These are phyloP conservation scores for Cetoscarus ocellatus DNA, from an alignment of 2,797 vertebrate species.

Conservation along the genomic window DNA sequence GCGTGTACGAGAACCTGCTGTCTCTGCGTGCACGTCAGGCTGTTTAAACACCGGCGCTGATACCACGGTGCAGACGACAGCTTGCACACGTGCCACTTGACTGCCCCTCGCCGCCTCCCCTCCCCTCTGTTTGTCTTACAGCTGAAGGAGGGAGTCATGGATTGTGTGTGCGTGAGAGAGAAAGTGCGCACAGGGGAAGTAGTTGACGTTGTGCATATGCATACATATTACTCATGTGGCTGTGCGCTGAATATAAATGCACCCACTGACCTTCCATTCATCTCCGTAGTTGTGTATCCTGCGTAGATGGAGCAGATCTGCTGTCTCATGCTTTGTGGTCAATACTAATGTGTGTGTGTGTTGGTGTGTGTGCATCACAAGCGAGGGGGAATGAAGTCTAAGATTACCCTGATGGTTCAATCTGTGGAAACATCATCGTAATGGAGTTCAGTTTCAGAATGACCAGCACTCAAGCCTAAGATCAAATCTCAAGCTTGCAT, in stretches of 20 bases:
- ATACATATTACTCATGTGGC: conserved; percentile 53
- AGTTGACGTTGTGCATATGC: conserved; percentile 62
- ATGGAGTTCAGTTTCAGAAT: conserved; percentile 43
- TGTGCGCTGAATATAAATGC: conserved; percentile 65
- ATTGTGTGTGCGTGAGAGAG: conserved; percentile 21
- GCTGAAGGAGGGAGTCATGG: conserved; percentile 53
- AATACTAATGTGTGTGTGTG: conserved; percentile 46
- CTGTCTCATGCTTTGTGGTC: conserved; percentile 66
- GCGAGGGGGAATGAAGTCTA: conserved; percentile 29
- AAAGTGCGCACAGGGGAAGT: conserved; percentile 9
- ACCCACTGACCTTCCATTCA: conserved; percentile 65
- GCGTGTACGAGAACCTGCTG: conserved; percentile 23
- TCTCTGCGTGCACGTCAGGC: conserved; percentile 47
- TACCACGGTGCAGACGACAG: conserved; percentile 77
- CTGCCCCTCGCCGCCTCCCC: conserved; percentile 63
- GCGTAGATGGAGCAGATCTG: conserved; percentile 50
- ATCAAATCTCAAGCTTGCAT: conserved; percentile 36
- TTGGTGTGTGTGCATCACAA: conserved; percentile 23
- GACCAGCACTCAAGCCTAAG: conserved; percentile 32
- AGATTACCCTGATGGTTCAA: conserved; percentile 59
- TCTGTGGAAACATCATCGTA: conserved; percentile 46
- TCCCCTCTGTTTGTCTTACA: conserved; percentile 75
- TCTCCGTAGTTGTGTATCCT: conserved; percentile 41
- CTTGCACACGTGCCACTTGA: conserved; percentile 79
- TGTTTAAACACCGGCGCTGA: conserved; percentile 72